A percentile compares a stretch with the other conserved stretches of the same genome.
Evolutionary conservation across 2,888 invertebrate genomes (phyloP).

Genomic region (Glyphotaelius pellucidus): DNA sequence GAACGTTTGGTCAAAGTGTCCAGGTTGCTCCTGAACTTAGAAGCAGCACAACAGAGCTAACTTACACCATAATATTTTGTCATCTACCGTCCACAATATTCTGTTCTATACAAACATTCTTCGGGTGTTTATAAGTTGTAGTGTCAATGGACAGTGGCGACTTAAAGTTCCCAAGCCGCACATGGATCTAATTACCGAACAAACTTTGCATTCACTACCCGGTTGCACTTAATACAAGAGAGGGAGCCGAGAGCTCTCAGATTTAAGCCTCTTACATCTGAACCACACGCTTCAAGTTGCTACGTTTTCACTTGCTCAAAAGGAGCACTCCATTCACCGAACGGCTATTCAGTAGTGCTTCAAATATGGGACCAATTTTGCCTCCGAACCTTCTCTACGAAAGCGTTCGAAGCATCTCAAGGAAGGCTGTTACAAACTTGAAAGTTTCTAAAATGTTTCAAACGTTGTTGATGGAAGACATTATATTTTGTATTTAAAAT

Average conservation of each 20-base stretch:
- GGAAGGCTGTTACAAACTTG: background rate
- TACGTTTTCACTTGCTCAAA: background rate
- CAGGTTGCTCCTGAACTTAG: background rate
- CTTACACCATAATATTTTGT: background rate
- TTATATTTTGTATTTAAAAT: background rate
- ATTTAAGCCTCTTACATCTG: conserved; percentile 20
- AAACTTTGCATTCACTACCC: conserved; percentile 36
- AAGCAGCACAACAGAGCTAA: background rate
- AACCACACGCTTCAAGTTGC: background rate
- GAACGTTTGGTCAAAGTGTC: background rate
- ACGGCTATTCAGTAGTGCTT: background rate
- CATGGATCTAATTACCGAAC: conserved; percentile 32
- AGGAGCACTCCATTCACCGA: background rate
- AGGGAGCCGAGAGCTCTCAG: conserved; percentile 11
- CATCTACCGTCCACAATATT: background rate
- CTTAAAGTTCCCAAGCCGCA: conserved; percentile 4
- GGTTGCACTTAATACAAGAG: conserved; percentile 4
- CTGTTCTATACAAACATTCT: background rate
- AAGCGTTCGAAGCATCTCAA: background rate
- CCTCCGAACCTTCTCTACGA: background rate
- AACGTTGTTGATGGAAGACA: background rate
- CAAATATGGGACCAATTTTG: background rate
- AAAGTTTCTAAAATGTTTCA: background rate
- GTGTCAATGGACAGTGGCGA: background rate
- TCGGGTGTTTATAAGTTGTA: background rate